Evolutionary conservation across 35 echinoderm and acorn worm genomes (phyloP).

Genomic region (Acanthaster planci): DNA sequence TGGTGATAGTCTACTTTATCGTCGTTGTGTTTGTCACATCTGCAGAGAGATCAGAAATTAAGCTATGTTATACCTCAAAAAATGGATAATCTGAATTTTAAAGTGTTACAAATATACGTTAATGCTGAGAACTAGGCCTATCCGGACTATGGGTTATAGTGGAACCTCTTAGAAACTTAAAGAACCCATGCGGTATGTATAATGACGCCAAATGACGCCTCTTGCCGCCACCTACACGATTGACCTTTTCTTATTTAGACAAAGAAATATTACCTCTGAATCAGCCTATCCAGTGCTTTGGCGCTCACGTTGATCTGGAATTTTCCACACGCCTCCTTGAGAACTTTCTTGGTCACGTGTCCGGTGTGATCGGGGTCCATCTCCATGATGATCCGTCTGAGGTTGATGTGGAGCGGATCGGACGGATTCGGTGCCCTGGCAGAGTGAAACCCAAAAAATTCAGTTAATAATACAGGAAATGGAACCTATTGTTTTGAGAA

Average conservation of each 20-base stretch:
- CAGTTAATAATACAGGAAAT: background rate
- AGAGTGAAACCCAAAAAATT: background rate
- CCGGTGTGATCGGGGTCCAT: constrained; percentile 72
- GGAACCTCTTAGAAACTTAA: too few species aligned
- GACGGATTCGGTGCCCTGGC: constrained; percentile 57
- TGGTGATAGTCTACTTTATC: constrained; percentile 82
- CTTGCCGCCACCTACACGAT: background rate
- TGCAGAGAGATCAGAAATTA: constrained; percentile 5
- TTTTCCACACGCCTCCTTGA: constrained; percentile 61
- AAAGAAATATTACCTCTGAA: constrained; percentile 66
- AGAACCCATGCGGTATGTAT: too few species aligned
- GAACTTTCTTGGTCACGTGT: constrained; percentile 50
- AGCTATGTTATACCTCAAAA: constrained; percentile 7
- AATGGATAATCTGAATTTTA: background rate
- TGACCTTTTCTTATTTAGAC: background rate
- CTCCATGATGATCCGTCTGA: constrained; percentile 62
- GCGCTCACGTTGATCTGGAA: constrained; percentile 75
- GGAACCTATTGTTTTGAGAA: background rate
- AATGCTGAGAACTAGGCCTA: background rate
- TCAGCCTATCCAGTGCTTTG: constrained; percentile 52
- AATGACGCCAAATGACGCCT: background rate
- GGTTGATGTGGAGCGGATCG: constrained; percentile 79
- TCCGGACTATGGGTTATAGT: too few species aligned
- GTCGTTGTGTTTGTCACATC: constrained; percentile 82
- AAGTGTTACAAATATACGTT: background rate